Conservation (phyloP, 2,888 invertebrate genomes). For the Craniophora ligustri region DNA sequence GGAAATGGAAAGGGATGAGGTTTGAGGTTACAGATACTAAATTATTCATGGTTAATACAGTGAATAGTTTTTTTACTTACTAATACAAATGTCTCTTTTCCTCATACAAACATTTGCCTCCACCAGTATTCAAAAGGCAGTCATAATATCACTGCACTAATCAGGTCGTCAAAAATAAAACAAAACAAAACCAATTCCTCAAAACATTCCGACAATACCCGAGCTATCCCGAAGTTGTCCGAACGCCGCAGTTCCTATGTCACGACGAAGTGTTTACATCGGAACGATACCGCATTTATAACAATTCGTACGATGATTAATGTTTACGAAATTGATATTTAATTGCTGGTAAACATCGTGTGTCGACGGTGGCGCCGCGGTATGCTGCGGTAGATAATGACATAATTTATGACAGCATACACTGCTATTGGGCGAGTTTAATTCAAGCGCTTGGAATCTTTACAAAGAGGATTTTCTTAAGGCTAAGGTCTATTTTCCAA, state of each 20-base stretch:
- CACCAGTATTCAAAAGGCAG: no score
- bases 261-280: constrained; percentile 41
- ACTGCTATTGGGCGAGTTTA: constrained; percentile 38
- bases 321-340: constrained; percentile 81
- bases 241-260: constrained; percentile 28
- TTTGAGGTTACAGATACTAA: no score
- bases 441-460: constrained; percentile 21
- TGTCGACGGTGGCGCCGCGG: constrained; percentile 59
- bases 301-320: constrained; percentile 77
- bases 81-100: no score
- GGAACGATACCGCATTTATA: constrained; percentile 59
- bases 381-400: constrained; percentile 63
- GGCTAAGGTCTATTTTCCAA: no score
- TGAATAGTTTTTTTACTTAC: no score
- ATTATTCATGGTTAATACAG: no score
- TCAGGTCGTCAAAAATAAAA: no score
- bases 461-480: not conserved
- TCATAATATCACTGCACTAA: no score
- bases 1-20: no score
- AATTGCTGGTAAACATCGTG: constrained; percentile 74
- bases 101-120: no score
- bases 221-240: constrained; percentile 11
- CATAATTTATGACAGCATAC: constrained; percentile 66
- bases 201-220: constrained; percentile 10
- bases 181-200: no score